phyloP scores from a whole-genome alignment of 2,888 invertebrate genomes.

The Ypsolopha scabrella region DNA sequence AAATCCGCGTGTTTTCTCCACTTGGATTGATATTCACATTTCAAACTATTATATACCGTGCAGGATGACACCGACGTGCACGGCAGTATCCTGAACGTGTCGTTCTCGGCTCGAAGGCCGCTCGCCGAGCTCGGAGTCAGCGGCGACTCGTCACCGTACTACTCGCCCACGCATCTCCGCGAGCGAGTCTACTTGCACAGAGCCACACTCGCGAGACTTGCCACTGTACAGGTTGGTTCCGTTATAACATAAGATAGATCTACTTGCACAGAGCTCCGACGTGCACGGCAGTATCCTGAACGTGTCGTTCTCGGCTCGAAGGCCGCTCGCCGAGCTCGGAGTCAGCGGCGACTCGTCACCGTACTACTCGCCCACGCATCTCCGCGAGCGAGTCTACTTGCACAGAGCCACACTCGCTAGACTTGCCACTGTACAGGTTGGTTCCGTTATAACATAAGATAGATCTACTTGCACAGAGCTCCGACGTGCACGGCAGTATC shows the following conservation, averaged over 20 bases:
- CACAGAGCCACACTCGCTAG: conserved; percentile 89
- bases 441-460: background rate
- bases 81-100: conserved; percentile 90
- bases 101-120: conserved; percentile 88
- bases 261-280: too few species aligned
- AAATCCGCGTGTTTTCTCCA: too few species aligned
- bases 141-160: conserved; percentile 77
- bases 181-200: conserved; percentile 95
- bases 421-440: conserved; percentile 86
- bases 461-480: too few species aligned
- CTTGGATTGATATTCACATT: too few species aligned
- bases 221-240: conserved; percentile 80
- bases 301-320: conserved; percentile 91
- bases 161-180: conserved; percentile 89
- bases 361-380: conserved; percentile 88
- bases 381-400: conserved; percentile 94
- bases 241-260: too few species aligned
- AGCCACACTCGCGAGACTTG: conserved; percentile 85
- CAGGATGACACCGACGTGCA: conserved; percentile 92
- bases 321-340: conserved; percentile 78
- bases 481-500: conserved; percentile 87
- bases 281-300: conserved; percentile 89
- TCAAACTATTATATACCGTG: background rate
- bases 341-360: conserved; percentile 72
- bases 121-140: conserved; percentile 74